Conservation (phyloP, 2,888 invertebrate genomes). For the Chrysina gloriosa region DNA sequence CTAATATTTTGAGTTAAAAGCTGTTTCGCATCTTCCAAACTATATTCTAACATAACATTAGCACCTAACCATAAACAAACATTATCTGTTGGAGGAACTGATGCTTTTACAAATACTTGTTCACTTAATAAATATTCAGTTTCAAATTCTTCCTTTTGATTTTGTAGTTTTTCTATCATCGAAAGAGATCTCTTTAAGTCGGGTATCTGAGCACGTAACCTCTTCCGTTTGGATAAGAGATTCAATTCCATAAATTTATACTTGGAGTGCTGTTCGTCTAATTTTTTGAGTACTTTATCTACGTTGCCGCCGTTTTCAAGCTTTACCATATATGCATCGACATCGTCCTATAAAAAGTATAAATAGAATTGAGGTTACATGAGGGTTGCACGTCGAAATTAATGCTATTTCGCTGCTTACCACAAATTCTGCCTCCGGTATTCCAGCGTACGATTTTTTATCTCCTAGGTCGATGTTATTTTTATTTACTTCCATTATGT, state of each 20-base stretch:
- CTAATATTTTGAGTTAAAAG: conserved; percentile 85
- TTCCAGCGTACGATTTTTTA: conserved; percentile 80
- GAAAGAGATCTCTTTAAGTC: conserved; percentile 91
- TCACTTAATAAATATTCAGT: conserved; percentile 94
- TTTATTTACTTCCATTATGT: conserved; percentile 38
- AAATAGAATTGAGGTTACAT: conserved; percentile 22
- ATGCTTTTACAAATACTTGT: conserved; percentile 83
- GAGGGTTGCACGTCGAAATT: background rate
- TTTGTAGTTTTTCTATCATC: conserved; percentile 89
- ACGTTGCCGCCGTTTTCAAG: conserved; percentile 85
- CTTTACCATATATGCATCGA: conserved; percentile 90
- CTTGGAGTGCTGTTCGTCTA: conserved; percentile 95
- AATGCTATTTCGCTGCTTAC: conserved; percentile 68
- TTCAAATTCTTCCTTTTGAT: conserved; percentile 82
- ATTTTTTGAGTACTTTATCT: conserved; percentile 84
- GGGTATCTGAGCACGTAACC: conserved; percentile 92
- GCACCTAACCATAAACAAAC: conserved; percentile 89
- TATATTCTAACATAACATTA: conserved; percentile 98
- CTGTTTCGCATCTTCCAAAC: conserved; percentile 88
- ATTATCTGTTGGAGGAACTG: conserved; percentile 88
- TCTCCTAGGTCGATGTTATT: conserved; percentile 56
- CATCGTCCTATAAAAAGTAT: conserved; percentile 81
- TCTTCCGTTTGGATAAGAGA: conserved; percentile 84
- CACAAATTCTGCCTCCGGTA: conserved; percentile 89
- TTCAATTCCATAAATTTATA: conserved; percentile 98